Evolutionary conservation across 2,797 vertebrate species (phyloP).

Genomic region (Threskiornis aethiopicus): DNA sequence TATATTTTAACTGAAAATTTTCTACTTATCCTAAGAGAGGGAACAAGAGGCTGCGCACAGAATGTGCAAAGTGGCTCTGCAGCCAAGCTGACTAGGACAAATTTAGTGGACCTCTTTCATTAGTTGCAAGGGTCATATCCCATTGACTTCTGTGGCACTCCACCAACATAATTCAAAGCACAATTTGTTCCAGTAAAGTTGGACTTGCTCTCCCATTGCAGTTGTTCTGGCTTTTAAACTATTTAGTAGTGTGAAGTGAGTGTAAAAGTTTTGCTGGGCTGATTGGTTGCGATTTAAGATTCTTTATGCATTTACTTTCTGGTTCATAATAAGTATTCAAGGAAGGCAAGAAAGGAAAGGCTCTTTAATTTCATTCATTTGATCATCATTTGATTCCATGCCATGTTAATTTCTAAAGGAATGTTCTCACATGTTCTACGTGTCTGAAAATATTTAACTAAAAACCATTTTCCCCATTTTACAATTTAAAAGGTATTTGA

Average conservation of each 20-base stretch:
- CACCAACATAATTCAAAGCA: constrained; percentile 22
- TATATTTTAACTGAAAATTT: neutral
- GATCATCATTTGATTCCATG: neutral
- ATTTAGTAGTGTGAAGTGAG: neutral
- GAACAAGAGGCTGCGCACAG: neutral
- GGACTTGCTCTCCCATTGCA: neutral
- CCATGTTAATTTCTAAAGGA: neutral
- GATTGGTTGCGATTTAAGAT: neutral
- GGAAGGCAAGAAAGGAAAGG: neutral
- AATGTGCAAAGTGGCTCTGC: neutral
- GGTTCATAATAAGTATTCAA: neutral
- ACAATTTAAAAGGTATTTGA: neutral
- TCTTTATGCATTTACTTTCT: neutral
- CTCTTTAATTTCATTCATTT: neutral
- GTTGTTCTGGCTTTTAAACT: neutral
- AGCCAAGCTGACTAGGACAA: neutral
- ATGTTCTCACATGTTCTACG: neutral
- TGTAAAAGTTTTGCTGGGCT: neutral
- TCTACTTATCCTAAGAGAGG: neutral
- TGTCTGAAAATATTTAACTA: neutral
- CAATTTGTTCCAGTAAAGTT: constrained; percentile 18
- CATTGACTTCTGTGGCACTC: constrained; percentile 1
- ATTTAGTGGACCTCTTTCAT: constrained; percentile 6
- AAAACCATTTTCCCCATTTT: neutral
- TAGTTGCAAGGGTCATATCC: neutral